Evolutionary conservation across 1,140 invertebrate genomes (phyloP).

Genomic region (Wasmannia auropunctata): DNA sequence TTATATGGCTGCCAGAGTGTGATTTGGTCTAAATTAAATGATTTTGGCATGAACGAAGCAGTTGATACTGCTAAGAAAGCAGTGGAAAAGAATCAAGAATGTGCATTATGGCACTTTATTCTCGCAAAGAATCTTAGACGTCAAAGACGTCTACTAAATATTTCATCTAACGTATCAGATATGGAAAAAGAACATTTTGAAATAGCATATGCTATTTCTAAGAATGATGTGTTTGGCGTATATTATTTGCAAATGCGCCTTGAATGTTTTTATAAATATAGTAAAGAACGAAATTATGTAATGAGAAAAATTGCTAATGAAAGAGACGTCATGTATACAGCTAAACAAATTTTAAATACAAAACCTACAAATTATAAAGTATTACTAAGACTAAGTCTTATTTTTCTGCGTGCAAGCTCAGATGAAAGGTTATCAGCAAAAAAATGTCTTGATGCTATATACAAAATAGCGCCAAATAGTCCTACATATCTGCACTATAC

Average conservation of each 20-base stretch:
- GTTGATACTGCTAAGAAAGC: conserved; percentile 1
- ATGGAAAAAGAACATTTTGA: conserved; percentile 3
- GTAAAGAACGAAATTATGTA: background rate
- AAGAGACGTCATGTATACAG: background rate
- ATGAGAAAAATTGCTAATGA: background rate
- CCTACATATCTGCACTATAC: background rate
- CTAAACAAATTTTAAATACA: background rate
- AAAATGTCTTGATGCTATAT: background rate
- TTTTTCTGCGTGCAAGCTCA: background rate
- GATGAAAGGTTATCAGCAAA: background rate
- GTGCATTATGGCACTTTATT: conserved; percentile 39
- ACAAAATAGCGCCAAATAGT: background rate
- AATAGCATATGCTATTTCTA: conserved; percentile 20
- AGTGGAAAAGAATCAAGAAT: conserved; percentile 25
- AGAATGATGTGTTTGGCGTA: background rate
- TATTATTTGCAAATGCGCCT: conserved; percentile 32
- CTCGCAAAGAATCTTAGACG: conserved; percentile 36
- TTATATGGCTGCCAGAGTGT: conserved; percentile 16
- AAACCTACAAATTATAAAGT: background rate
- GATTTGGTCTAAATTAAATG: background rate
- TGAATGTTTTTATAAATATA: background rate
- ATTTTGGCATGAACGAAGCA: conserved; percentile 1
- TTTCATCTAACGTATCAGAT: background rate
- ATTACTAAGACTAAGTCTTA: background rate
- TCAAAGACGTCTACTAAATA: background rate